Percentiles rank a stretch among this genome's conserved stretches.
Evolutionary conservation across 2,113 vertebrate species (phyloP).

Genomic region (Sinocyclocheilus grahami): DNA sequence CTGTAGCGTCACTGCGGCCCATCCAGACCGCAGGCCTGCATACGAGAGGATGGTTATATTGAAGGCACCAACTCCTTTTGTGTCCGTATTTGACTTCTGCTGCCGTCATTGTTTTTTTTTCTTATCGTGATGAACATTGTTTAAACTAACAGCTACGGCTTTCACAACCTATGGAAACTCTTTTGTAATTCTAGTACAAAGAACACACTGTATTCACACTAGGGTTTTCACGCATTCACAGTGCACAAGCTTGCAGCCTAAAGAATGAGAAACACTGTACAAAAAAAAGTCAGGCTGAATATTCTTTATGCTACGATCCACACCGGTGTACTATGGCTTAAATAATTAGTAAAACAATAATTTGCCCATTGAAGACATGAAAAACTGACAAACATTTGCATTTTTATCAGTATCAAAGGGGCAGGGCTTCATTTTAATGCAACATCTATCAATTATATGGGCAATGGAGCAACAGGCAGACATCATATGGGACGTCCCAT

Average conservation of each 20-base stretch:
- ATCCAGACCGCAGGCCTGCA: background rate
- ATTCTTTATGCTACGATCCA: slow-evolving; percentile 48
- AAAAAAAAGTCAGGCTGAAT: slow-evolving; percentile 54
- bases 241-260: slow-evolving; percentile 95
- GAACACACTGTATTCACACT: slow-evolving; percentile 89
- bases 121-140: slow-evolving; percentile 62
- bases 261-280: slow-evolving; percentile 74
- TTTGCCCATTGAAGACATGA: slow-evolving; percentile 42
- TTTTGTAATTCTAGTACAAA: slow-evolving; percentile 86
- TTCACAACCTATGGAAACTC: slow-evolving; percentile 90
- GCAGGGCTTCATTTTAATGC: slow-evolving; percentile 2
- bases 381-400: slow-evolving; percentile 19
- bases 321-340: slow-evolving; percentile 62
- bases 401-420: background rate
- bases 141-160: slow-evolving; percentile 86
- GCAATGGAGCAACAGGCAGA: background rate
- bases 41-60: slow-evolving; percentile 50
- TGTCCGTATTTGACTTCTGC: slow-evolving; percentile 52
- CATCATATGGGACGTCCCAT: background rate
- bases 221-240: slow-evolving; percentile 93
- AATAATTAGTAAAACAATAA: slow-evolving; percentile 55
- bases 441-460: background rate
- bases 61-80: slow-evolving; percentile 74
- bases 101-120: slow-evolving; percentile 6
- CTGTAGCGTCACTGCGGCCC: too few species aligned